A percentile compares a stretch with the other conserved stretches of the same genome.
phyloP scores from a whole-genome alignment of 2,797 vertebrate species.

The Pterois miles region DNA sequence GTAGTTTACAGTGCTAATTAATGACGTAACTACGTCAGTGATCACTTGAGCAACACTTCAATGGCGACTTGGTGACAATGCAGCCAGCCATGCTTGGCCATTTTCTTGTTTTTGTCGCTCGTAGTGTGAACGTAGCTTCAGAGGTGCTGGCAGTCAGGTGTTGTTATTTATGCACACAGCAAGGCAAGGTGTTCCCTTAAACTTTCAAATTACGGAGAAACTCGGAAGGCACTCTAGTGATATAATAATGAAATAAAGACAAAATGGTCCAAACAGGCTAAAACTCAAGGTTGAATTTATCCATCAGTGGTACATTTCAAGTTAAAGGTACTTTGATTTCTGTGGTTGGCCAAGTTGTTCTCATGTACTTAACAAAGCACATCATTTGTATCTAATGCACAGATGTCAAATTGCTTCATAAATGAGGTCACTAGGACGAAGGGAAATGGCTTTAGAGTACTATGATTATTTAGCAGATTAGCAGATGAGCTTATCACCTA shows the following conservation, averaged over 20 bases:
- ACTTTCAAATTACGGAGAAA: too few relatives aligned
- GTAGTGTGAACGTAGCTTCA: too few relatives aligned
- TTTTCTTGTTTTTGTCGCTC: too few relatives aligned
- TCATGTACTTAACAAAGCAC: conserved; percentile 7
- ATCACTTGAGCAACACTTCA: too few relatives aligned
- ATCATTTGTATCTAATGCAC: conserved; percentile 20
- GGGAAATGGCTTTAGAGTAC: conserved; percentile 38
- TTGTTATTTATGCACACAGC: background rate
- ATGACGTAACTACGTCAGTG: too few relatives aligned
- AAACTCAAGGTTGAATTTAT: background rate
- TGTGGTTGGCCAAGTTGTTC: background rate
- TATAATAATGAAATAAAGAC: background rate
- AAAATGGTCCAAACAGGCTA: background rate
- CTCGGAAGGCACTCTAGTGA: background rate
- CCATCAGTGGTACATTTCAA: background rate
- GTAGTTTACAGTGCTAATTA: too few relatives aligned
- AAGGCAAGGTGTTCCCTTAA: background rate
- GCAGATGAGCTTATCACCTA: conserved; percentile 37
- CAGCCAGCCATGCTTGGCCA: too few relatives aligned
- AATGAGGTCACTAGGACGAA: conserved; percentile 33
- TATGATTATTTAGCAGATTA: conserved; percentile 63
- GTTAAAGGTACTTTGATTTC: background rate
- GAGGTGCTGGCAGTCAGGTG: background rate
- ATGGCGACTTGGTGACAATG: too few relatives aligned
- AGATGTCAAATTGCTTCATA: conserved; percentile 27